A percentile compares a stretch with the other conserved stretches of the same genome.
Evolutionary conservation across 1,140 invertebrate species (phyloP).

Genomic region (Drosophila saltans): DNA sequence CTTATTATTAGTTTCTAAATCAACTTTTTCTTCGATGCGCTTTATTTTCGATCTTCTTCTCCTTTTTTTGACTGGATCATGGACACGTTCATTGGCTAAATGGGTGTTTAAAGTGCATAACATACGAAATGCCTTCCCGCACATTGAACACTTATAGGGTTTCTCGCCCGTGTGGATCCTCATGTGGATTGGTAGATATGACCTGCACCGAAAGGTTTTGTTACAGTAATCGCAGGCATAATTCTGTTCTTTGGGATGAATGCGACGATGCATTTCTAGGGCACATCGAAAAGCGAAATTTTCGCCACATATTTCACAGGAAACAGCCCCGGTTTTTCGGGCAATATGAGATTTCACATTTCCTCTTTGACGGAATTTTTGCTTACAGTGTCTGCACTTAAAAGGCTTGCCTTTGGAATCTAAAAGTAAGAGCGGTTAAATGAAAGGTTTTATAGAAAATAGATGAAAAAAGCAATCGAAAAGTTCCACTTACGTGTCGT

Average conservation of each 20-base stretch:
- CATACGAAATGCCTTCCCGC: slow-evolving; percentile 87
- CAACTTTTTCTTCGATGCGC: no score
- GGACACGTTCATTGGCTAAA: slow-evolving; percentile 85
- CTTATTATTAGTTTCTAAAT: slow-evolving; percentile 34
- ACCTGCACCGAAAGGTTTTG: slow-evolving; percentile 92
- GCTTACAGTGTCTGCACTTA: slow-evolving; percentile 90
- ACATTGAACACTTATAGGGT: slow-evolving; percentile 90
- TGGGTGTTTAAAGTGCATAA: no score
- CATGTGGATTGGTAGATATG: slow-evolving; percentile 93
- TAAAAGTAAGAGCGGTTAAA: slow-evolving; percentile 55
- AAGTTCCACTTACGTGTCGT: background rate
- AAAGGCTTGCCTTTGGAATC: slow-evolving; percentile 92
- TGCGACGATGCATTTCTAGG: slow-evolving; percentile 93
- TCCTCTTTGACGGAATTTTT: slow-evolving; percentile 92
- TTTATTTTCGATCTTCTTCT: no score
- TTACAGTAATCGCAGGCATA: slow-evolving; percentile 94
- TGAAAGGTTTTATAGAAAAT: no score
- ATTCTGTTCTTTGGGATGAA: slow-evolving; percentile 95
- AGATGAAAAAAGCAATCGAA: no score
- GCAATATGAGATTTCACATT: slow-evolving; percentile 96
- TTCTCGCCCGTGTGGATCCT: slow-evolving; percentile 96
- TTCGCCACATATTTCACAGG: slow-evolving; percentile 96
- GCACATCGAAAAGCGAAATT: slow-evolving; percentile 97
- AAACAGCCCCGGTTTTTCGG: slow-evolving; percentile 85
- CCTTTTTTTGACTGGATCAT: slow-evolving; percentile 82